A percentile compares a stretch with the other conserved stretches of the same genome.
Evolutionary conservation across 1,140 invertebrate species (phyloP).

Genomic region (Drosophila pallidifrons): DNA sequence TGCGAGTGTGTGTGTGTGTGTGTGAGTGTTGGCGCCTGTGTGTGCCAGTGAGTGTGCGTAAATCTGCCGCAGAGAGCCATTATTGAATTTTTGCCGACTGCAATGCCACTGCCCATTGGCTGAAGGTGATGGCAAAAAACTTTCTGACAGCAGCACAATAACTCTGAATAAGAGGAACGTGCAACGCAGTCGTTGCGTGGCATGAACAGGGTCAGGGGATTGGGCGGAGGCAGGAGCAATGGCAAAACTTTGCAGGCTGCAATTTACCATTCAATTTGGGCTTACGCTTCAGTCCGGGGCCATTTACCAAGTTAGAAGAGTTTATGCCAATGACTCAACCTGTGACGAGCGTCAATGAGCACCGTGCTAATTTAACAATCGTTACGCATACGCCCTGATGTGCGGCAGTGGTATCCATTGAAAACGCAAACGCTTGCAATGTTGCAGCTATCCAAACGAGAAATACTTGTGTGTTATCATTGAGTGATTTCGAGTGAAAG

Average conservation of each 20-base stretch:
- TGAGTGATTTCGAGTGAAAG: not conserved
- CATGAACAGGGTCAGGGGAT: conserved; percentile 12
- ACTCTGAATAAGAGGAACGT: conserved; percentile 74
- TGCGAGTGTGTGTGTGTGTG: conserved; percentile 9
- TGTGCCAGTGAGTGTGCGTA: conserved; percentile 54
- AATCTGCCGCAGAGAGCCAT: conserved; percentile 63
- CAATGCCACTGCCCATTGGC: conserved; percentile 42
- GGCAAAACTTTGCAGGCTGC: conserved; percentile 48
- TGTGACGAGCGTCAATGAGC: not conserved
- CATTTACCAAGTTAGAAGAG: conserved; percentile 46
- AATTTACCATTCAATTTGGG: conserved; percentile 67
- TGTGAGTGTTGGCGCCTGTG: conserved; percentile 1
- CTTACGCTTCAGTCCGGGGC: conserved; percentile 23
- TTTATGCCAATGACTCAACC: conserved; percentile 34
- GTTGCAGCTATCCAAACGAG: not conserved
- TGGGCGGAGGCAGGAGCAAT: conserved; percentile 13
- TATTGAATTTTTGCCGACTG: conserved; percentile 69
- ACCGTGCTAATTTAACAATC: conserved; percentile 52
- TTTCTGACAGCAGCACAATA: conserved; percentile 75
- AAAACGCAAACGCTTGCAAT: not conserved
- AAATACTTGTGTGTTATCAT: not conserved
- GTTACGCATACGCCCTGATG: conserved; percentile 55
- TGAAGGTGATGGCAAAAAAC: conserved; percentile 58
- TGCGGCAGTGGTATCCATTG: not conserved
- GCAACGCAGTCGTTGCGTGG: conserved; percentile 32